phyloP scores from a whole-genome alignment of 2,888 invertebrate species.

The Epistrophella euchroma region DNA sequence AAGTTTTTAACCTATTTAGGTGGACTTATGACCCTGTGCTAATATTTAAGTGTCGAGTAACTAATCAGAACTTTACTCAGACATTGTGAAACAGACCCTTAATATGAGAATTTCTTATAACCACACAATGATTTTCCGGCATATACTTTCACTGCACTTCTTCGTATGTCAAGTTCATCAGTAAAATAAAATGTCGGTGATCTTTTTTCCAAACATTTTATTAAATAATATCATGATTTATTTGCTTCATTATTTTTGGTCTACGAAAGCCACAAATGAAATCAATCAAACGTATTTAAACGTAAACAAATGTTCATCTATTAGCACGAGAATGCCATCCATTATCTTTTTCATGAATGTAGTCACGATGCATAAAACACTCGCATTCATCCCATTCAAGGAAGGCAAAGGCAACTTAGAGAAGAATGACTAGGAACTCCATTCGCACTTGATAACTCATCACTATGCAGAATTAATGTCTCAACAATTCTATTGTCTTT shows the following conservation, averaged over 20 bases:
- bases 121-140: no score
- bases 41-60: no score
- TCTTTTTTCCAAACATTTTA: background rate
- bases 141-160: no score
- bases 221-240: background rate
- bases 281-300: slow-evolving; percentile 56
- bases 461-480: slow-evolving; percentile 70
- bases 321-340: slow-evolving; percentile 35
- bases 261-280: background rate
- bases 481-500: slow-evolving; percentile 67
- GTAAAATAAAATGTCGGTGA: background rate
- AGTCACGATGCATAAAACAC: slow-evolving; percentile 4
- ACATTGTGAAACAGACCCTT: no score
- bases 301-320: slow-evolving; percentile 51
- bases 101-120: no score
- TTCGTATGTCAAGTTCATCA: background rate
- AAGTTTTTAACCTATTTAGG: no score
- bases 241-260: background rate
- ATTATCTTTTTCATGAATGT: slow-evolving; percentile 13
- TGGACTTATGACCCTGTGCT: no score
- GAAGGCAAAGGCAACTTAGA: background rate
- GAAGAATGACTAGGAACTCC: slow-evolving; percentile 17
- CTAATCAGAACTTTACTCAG: no score
- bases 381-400: slow-evolving; percentile 28
- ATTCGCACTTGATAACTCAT: slow-evolving; percentile 59